phyloP scores from a whole-genome alignment of 2,888 invertebrate genomes.

The Sisyra nigra region DNA sequence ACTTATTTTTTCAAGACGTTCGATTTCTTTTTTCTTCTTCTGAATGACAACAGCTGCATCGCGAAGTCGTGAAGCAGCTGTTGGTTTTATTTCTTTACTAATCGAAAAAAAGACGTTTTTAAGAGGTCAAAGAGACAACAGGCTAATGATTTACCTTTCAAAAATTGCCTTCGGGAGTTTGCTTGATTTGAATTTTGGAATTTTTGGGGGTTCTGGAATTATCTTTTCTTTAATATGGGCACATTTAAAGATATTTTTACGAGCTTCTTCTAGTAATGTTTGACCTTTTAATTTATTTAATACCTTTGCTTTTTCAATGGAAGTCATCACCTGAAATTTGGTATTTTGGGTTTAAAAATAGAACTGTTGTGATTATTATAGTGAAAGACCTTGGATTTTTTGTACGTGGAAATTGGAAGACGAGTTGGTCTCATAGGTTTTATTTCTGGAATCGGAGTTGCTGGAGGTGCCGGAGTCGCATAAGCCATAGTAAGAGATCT shows the following conservation, averaged over 20 bases:
- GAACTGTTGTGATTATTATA: not conserved
- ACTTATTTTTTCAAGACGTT: slow-evolving; percentile 32
- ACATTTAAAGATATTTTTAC: slow-evolving; percentile 15
- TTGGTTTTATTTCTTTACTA: slow-evolving; percentile 24
- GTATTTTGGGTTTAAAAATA: not conserved
- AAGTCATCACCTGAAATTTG: not conserved
- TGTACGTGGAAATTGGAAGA: slow-evolving; percentile 16
- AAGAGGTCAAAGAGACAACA: not conserved
- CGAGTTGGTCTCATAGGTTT: slow-evolving; percentile 12
- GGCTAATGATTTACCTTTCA: slow-evolving; percentile 13
- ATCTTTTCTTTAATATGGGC: slow-evolving; percentile 9
- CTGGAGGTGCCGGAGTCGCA: not conserved
- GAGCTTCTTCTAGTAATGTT: slow-evolving; percentile 17
- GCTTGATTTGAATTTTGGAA: slow-evolving; percentile 10
- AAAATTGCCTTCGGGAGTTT: slow-evolving; percentile 9
- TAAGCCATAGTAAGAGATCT: not conserved
- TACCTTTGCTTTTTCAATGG: slow-evolving; percentile 14
- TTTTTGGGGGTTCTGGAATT: slow-evolving; percentile 1
- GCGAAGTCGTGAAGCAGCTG: slow-evolving; percentile 32
- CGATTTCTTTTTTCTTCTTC: slow-evolving; percentile 31
- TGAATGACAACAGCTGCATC: slow-evolving; percentile 32
- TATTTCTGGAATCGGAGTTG: slow-evolving; percentile 8
- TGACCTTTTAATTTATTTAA: slow-evolving; percentile 17
- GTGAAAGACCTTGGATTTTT: not conserved
- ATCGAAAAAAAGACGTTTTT: too few species aligned